phyloP scores from a whole-genome alignment of 2,797 vertebrate species.

The Smutsia gigantea region DNA sequence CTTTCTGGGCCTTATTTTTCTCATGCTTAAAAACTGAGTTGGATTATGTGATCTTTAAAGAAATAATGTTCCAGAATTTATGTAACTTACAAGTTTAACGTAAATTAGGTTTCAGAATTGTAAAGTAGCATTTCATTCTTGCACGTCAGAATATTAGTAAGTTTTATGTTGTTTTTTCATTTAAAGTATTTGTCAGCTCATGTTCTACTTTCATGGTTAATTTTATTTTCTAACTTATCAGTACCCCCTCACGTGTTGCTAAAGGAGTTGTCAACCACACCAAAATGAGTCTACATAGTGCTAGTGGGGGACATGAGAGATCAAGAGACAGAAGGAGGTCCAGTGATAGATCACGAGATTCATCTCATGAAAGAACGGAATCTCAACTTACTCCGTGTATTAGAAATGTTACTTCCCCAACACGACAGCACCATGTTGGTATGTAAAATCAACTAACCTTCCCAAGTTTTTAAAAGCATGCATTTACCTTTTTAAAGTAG shows the following conservation, averaged over 20 bases:
- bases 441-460: slow-evolving; percentile 76
- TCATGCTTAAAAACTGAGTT: slow-evolving; percentile 25
- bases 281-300: slow-evolving; percentile 97
- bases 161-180: slow-evolving; percentile 52
- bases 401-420: slow-evolving; percentile 98
- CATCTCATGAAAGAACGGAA: slow-evolving; percentile 96
- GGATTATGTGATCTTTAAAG: not conserved
- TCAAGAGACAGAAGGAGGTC: slow-evolving; percentile 97
- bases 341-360: slow-evolving; percentile 97
- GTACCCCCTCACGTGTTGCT: slow-evolving; percentile 90
- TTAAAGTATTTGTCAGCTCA: slow-evolving; percentile 35
- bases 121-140: slow-evolving; percentile 60
- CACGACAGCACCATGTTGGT: slow-evolving; percentile 96
- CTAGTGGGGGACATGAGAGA: slow-evolving; percentile 94
- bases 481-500: slow-evolving; percentile 17
- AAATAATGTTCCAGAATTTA: slow-evolving; percentile 29
- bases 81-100: slow-evolving; percentile 11
- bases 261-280: slow-evolving; percentile 89
- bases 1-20: slow-evolving; percentile 2
- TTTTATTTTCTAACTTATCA: slow-evolving; percentile 82
- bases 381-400: slow-evolving; percentile 99
- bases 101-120: slow-evolving; percentile 50
- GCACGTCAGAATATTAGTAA: slow-evolving; percentile 29
- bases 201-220: slow-evolving; percentile 45
- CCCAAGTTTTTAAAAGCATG: not conserved